A percentile compares a stretch with the other conserved stretches of the same genome.
These are phyloP conservation scores for Xyrauchen texanus DNA, from an alignment of 2,113 vertebrate genomes.

Conservation along the genomic window DNA sequence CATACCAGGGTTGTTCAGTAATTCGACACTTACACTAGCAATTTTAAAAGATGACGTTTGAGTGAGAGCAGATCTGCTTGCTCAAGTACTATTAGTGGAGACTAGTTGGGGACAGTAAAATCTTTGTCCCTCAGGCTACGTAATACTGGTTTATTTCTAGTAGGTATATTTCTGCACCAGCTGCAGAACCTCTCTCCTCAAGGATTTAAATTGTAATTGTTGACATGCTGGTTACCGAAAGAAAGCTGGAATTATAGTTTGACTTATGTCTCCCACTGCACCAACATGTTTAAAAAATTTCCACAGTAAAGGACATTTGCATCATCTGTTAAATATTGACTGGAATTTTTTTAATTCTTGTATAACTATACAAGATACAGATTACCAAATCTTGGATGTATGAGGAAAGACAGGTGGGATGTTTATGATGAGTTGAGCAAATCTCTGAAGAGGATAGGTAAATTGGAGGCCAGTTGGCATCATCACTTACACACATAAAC, in stretches of 20 bases:
- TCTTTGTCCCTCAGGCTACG: slow-evolving; percentile 14
- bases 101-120: slow-evolving; percentile 27
- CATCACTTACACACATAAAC: neutral
- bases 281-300: neutral
- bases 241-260: slow-evolving; percentile 18
- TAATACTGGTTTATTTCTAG: neutral
- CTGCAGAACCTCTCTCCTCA: slow-evolving; percentile 23
- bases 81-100: slow-evolving; percentile 30
- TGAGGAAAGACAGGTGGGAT: no score
- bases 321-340: neutral
- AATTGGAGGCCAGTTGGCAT: no score
- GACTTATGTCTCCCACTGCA: slow-evolving; percentile 16
- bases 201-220: slow-evolving; percentile 22
- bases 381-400: no score
- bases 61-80: slow-evolving; percentile 37
- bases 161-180: slow-evolving; percentile 31
- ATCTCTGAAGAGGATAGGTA: no score
- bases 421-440: no score
- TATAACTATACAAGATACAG: no score
- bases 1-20: slow-evolving; percentile 4
- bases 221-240: slow-evolving; percentile 10
- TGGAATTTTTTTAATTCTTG: neutral
- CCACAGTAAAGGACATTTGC: neutral
- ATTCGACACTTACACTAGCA: slow-evolving; percentile 32
- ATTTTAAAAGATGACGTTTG: slow-evolving; percentile 25